Base-by-base conservation (phyloP, 2,888 invertebrate genomes). In the Meteorus colon region DNA sequence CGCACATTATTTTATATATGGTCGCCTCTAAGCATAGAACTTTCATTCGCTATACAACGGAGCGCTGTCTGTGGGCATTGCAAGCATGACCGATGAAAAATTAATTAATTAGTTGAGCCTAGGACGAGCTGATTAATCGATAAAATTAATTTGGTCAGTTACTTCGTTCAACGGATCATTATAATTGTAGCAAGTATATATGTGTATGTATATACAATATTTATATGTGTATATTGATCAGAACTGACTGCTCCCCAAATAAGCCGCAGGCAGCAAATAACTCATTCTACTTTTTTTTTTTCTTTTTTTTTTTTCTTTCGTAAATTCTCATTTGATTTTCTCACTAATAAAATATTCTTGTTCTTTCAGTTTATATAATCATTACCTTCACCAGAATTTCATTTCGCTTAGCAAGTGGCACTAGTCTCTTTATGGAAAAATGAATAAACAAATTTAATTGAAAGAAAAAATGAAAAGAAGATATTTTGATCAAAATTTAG, bases 301-400 rank as follows among this genome's bases (percentile, higher is more conserved):
- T 37, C n/a, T 41, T 41, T 70, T 34, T 77, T 70, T 80, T 78
- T 78, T 76, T 37, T 79, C 76, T 78, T 81, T 2, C 19, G 6
- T n/a, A 12, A 27, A 27, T 27, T 27, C 24, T n/a, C 48, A 16
- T 48, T 48, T 48, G 48, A 48, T n/a, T 48, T n/a, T 6, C 55
- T 55, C 78, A 85, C 84, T 88, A 86, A 89, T 86, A 79, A 82
- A 84, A 84, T 84, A 82, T 86, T 84, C 80, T 87, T 86, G 82
- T 85, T 85, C 86, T 86, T 88, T 84, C 88, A 87, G 86, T 86
- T 85, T 84, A 70, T 59, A 67, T 75, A 73, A 60, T 75, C 70
- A 73, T 71, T 51, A 65, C 62, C 73, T 29, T 29, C 31, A 62
- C 31, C 12, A 62, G 14, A 29, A 60, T 29, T 19, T 31, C 62